Base-by-base conservation (phyloP, 2,888 invertebrate genomes). In the Zygaena filipendulae region DNA sequence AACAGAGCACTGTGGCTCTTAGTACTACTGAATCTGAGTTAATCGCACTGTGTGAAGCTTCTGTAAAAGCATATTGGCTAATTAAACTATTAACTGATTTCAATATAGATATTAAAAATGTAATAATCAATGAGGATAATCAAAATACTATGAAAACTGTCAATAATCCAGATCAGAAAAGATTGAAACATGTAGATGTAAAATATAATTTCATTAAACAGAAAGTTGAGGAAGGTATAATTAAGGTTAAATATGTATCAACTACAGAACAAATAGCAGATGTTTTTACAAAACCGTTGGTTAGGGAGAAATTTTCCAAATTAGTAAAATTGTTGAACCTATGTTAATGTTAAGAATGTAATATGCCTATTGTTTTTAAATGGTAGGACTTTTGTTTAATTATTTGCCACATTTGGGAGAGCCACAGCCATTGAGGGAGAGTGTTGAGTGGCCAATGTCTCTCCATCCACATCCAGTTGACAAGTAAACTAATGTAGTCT, bases 1-100 rank as follows among this genome's bases (percentile, higher is more conserved):
- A 40, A 21, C 42, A 42, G 25, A 27, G 4, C 20, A 28, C 32
- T 16, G 29, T 29, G 5, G 29, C 29, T 20, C 23, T 29, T 10
- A 29, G 24, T 20, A 24, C 29, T 14, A 29, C 29, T 16, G 29
- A 29, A 16, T 19, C 29, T 5, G 30, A 20, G 19, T 23, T 21
- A 4, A 19, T 14, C 7, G 12, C 30, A 2, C 9, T 22, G 3
- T 14, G 16, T 22, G 30, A 25, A 30, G 21, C 30, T 13, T 7
- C 21, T 14, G n/a, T 22, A 9, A 21, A 30, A 12, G 25, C 22
- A 11, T 30, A 25, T 22, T 30, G 30, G 30, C 16, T 29, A 13
- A 11, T n/a, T 6, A 23, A 29, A 18, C 18, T 29, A 29, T 24
- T 29, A 24, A 20, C 18, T 23, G 29, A 29, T 10, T 29, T 16